A percentile compares a stretch with the other conserved stretches of the same genome.
These are phyloP conservation scores for Mythimna pallens DNA, from an alignment of 2,888 invertebrate genomes.

Conservation along the genomic window DNA sequence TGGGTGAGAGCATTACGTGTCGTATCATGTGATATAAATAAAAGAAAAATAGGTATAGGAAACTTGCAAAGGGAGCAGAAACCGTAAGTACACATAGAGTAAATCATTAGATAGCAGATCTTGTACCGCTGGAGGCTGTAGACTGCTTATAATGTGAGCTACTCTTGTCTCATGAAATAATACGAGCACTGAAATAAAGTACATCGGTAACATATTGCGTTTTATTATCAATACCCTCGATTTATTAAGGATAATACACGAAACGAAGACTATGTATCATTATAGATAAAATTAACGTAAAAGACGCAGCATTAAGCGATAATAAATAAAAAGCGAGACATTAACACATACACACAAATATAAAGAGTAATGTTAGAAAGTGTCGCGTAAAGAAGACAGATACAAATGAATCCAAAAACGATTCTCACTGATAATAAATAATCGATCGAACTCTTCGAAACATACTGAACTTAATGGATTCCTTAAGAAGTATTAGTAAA, in stretches of 20 bases:
- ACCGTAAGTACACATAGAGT: constrained; percentile 31
- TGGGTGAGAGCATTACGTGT: constrained; percentile 45
- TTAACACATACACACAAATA: constrained; percentile 55
- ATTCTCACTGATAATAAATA: constrained; percentile 59
- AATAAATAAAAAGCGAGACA: constrained; percentile 24
- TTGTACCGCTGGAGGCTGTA: constrained; percentile 60
- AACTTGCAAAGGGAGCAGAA: constrained; percentile 26
- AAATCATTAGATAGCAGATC: constrained; percentile 55
- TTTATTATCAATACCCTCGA: constrained; percentile 19
- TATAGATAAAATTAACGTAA: background rate
- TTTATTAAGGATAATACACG: background rate
- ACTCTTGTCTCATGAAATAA: constrained; percentile 36
- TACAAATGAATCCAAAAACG: constrained; percentile 68
- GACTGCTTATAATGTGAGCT: constrained; percentile 34
- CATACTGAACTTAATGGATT: constrained; percentile 45
- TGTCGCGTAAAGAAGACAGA: constrained; percentile 63
- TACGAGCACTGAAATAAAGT: constrained; percentile 6
- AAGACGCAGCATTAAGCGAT: constrained; percentile 14
- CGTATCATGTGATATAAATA: constrained; percentile 53
- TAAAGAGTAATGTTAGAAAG: constrained; percentile 56
- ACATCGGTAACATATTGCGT: background rate
- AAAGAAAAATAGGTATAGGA: constrained; percentile 36
- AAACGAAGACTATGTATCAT: background rate
- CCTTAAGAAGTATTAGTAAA: constrained; percentile 29
- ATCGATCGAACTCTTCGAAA: constrained; percentile 58